These are phyloP conservation scores for Ctenoplectra terminalis DNA, from an alignment of 1,140 invertebrate species.

Conservation along the genomic window DNA sequence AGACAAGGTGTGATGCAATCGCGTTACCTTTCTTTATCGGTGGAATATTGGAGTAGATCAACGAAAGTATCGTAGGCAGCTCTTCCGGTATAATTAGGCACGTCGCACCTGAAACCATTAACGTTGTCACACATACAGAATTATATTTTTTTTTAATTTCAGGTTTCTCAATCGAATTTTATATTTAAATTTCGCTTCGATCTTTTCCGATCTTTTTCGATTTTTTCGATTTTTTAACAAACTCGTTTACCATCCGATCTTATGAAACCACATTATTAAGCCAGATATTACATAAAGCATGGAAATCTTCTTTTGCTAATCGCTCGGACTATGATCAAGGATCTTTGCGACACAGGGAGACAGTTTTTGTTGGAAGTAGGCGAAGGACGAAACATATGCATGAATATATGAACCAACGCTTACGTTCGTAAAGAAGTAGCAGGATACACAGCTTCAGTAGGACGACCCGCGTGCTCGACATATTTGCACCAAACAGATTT, in stretches of 20 bases:
- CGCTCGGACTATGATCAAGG: neutral
- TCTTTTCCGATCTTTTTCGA: neutral
- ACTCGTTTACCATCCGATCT: no score
- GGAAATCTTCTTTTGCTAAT: neutral
- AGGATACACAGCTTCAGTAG: constrained; percentile 54
- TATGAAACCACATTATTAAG: no score
- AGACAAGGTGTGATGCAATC: neutral
- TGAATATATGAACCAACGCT: constrained; percentile 23
- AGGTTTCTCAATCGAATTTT: no score
- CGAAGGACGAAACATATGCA: constrained; percentile 36
- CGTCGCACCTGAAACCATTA: constrained; percentile 75
- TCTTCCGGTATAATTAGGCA: constrained; percentile 89
- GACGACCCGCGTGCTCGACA: constrained; percentile 32
- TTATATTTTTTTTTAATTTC: no score
- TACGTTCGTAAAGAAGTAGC: constrained; percentile 56
- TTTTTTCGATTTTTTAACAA: no score
- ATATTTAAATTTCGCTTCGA: no score
- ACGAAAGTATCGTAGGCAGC: constrained; percentile 88
- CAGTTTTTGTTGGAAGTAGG: constrained; percentile 32
- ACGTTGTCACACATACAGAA: neutral
- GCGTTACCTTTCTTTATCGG: constrained; percentile 90
- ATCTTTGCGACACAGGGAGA: neutral
- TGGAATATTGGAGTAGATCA: constrained; percentile 92
- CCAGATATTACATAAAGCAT: no score
- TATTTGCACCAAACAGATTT: constrained; percentile 12